A percentile compares a stretch with the other conserved stretches of the same genome.
Conservation (phyloP, 2,797 vertebrate species). For the Argya squamiceps region DNA sequence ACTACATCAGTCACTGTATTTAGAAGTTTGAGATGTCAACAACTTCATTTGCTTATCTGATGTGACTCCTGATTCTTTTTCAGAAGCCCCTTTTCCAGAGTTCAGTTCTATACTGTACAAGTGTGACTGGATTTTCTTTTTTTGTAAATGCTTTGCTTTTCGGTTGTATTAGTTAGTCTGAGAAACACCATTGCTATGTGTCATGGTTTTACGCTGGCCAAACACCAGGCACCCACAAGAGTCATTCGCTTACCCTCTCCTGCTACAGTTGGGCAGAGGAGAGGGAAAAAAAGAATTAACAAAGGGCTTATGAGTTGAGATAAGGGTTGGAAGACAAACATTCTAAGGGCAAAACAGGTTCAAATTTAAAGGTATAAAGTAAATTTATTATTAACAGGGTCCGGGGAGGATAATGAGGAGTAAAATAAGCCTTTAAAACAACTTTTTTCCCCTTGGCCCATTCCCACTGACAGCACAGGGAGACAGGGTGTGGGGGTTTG, state of each 20-base stretch:
- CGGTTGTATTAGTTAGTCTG: not conserved
- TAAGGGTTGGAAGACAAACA: not conserved
- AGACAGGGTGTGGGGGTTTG: not conserved
- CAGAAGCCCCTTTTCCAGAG: not conserved
- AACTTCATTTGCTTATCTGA: not conserved
- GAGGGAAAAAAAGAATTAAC: not conserved
- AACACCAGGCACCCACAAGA: not conserved
- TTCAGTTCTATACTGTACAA: not conserved
- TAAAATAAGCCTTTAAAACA: not conserved
- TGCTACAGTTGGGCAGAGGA: not conserved
- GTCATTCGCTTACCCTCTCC: not conserved
- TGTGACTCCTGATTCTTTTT: not conserved
- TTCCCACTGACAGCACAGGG: not conserved
- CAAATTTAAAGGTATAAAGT: not conserved
- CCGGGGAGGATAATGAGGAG: not conserved
- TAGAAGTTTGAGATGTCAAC: not conserved
- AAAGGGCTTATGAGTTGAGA: not conserved
- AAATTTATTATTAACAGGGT: not conserved
- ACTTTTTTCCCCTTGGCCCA: rapidly evolving
- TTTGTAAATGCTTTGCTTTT: not conserved
- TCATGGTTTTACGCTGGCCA: not conserved
- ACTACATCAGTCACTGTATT: not conserved
- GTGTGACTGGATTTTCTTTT: not conserved
- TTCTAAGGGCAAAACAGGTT: not conserved
- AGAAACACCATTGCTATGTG: not conserved